Evolutionary conservation across 2,888 invertebrate genomes (phyloP).

Genomic region (Onthophagus sagittarius): DNA sequence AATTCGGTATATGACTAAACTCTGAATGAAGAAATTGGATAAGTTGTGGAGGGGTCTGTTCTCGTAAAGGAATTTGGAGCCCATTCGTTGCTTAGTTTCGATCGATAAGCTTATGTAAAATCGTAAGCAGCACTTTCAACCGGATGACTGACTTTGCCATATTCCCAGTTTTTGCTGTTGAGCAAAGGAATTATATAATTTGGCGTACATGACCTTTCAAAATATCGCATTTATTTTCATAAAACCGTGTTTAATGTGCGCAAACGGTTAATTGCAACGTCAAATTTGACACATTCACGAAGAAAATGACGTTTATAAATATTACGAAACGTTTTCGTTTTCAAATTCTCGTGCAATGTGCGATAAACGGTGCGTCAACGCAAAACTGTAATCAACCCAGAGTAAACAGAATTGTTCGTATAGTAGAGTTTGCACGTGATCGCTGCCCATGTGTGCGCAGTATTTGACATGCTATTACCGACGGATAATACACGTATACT

Average conservation of each 20-base stretch:
- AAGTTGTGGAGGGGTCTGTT: constrained; percentile 51
- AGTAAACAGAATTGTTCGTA: not conserved
- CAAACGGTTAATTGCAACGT: not conserved
- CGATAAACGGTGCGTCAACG: not conserved
- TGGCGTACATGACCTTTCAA: constrained; percentile 36
- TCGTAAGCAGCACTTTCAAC: constrained; percentile 69
- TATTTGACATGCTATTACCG: not conserved
- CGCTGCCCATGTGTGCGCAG: not conserved
- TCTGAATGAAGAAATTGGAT: constrained; percentile 55
- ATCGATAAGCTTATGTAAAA: constrained; percentile 71
- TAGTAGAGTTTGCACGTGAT: not conserved
- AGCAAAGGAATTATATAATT: constrained; percentile 41
- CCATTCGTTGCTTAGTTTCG: constrained; percentile 70
- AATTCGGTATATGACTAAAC: constrained; percentile 72
- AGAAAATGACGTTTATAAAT: not conserved
- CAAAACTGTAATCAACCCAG: not conserved
- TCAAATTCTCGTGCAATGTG: not conserved
- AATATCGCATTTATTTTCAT: not conserved
- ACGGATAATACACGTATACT: not conserved
- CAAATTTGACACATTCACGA: not conserved
- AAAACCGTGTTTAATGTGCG: not conserved
- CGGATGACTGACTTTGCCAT: constrained; percentile 61
- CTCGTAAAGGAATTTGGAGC: constrained; percentile 60
- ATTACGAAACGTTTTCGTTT: not conserved
- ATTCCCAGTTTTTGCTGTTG: constrained; percentile 52